These are phyloP conservation scores for Tinamus major DNA, from an alignment of 2,797 vertebrate genomes.

Conservation along the genomic window DNA sequence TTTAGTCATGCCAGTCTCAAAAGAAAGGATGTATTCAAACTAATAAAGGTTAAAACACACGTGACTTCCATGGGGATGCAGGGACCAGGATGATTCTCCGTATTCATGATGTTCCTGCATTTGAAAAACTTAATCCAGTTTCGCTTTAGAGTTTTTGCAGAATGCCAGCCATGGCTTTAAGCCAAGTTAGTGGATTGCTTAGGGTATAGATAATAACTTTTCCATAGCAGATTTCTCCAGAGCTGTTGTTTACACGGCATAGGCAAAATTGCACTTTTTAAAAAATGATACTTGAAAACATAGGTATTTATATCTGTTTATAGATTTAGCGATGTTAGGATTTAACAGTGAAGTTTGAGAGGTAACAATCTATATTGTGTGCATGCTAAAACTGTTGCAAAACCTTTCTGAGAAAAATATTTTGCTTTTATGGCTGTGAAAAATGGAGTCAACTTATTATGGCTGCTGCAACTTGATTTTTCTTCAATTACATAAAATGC, in stretches of 20 bases:
- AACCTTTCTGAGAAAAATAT: background rate
- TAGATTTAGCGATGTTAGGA: slow-evolving; percentile 7
- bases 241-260: background rate
- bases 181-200: slow-evolving; percentile 7
- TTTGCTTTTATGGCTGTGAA: background rate
- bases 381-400: background rate
- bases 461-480: background rate
- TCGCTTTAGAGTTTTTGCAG: slow-evolving; percentile 22
- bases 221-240: background rate
- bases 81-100: background rate
- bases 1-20: background rate
- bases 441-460: background rate
- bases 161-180: background rate
- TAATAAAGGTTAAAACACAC: background rate
- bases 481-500: slow-evolving; percentile 11
- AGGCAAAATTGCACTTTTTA: background rate
- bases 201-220: slow-evolving; percentile 24
- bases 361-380: background rate
- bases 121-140: background rate
- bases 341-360: background rate
- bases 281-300: slow-evolving; percentile 29
- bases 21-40: background rate
- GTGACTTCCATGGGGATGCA: background rate
- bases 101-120: background rate
- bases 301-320: slow-evolving; percentile 5